Conservation (phyloP, 2,888 invertebrate species). For the Hartigia nigra region DNA sequence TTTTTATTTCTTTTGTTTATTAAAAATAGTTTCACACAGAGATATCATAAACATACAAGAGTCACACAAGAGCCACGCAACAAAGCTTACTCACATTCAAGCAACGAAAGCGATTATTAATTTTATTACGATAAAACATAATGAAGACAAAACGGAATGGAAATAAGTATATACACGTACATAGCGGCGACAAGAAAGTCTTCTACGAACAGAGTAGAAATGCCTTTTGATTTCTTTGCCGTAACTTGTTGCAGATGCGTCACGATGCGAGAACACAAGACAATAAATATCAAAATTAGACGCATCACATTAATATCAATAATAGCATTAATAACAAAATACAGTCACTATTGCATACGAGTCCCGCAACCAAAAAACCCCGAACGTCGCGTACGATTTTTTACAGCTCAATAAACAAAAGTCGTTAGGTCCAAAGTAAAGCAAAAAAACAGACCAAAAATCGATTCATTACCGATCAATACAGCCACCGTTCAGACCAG, state of each 20-base stretch:
- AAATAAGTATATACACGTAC: conserved; percentile 1
- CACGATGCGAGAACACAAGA: no score
- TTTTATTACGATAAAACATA: no score
- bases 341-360: conserved; percentile 42
- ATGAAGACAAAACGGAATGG: background rate
- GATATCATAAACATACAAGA: conserved; percentile 30
- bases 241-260: background rate
- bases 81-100: conserved; percentile 20
- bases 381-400: conserved; percentile 31
- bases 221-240: background rate
- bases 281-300: no score
- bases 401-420: conserved; percentile 6
- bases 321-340: conserved; percentile 22
- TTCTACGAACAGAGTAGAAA: no score
- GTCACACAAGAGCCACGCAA: conserved; percentile 9
- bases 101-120: no score
- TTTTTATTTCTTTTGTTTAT: conserved; percentile 25
- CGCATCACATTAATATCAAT: background rate
- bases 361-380: conserved; percentile 43
- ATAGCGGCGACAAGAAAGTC: background rate
- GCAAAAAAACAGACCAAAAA: no score
- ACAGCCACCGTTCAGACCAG: no score
- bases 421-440: background rate
- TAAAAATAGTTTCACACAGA: conserved; percentile 27
- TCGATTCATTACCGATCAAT: no score